Evolutionary conservation across 1,140 invertebrate species (phyloP).

Genomic region (Drosophila ficusphila): DNA sequence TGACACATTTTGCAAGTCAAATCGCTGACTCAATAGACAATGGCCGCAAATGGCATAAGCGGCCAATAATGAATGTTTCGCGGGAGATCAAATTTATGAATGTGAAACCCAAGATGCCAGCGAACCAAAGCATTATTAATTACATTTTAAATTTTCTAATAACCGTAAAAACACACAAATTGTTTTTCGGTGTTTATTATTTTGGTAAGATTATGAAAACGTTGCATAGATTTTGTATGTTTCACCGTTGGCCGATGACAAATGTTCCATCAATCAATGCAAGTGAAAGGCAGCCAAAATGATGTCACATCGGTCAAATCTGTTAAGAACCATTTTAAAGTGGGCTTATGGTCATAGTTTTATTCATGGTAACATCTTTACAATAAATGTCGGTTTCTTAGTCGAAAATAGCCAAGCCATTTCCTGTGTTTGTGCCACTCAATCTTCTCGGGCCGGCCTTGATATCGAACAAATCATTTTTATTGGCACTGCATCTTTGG

Average conservation of each 20-base stretch:
- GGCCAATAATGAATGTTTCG: conserved; percentile 55
- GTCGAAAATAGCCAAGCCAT: conserved; percentile 20
- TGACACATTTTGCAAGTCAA: conserved; percentile 70
- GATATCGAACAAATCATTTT: conserved; percentile 66
- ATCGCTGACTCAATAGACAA: conserved; percentile 55
- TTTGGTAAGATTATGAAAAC: conserved; percentile 38
- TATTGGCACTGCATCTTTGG: conserved; percentile 55
- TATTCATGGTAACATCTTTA: conserved; percentile 35
- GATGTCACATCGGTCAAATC: conserved; percentile 68
- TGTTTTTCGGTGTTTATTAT: conserved; percentile 17
- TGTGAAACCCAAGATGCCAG: conserved; percentile 61
- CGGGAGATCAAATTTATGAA: conserved; percentile 55
- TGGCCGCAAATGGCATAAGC: conserved; percentile 40
- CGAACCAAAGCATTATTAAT: conserved; percentile 69
- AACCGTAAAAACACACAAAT: conserved; percentile 72
- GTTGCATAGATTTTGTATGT: conserved; percentile 23
- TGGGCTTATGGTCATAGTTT: neutral
- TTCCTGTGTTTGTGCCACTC: conserved; percentile 51
- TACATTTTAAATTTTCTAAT: conserved; percentile 76
- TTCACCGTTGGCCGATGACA: conserved; percentile 56
- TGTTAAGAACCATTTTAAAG: conserved; percentile 44
- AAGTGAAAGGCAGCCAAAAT: conserved; percentile 70
- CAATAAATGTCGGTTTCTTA: conserved; percentile 6
- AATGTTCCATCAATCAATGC: conserved; percentile 72
- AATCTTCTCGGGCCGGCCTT: conserved; percentile 40